phyloP scores from a whole-genome alignment of 2,797 vertebrate genomes.

The Cygnus olor region DNA sequence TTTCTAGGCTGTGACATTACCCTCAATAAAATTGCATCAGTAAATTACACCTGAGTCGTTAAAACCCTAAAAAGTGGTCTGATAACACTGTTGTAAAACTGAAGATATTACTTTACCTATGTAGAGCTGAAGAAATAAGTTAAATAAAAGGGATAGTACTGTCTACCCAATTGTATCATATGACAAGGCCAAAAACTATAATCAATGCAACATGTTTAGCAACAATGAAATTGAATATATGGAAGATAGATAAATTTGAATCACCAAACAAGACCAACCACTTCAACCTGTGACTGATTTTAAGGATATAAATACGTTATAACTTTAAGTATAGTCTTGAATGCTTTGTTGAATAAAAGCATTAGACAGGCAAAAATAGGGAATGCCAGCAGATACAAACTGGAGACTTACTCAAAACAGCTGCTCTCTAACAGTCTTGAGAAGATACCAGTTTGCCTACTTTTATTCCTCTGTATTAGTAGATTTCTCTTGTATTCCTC shows the following conservation, averaged over 20 bases:
- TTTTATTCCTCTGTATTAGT: background rate
- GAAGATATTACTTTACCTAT: background rate
- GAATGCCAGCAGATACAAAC: background rate
- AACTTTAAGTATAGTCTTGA: background rate
- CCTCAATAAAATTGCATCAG: background rate
- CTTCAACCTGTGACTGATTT: background rate
- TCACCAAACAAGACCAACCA: background rate
- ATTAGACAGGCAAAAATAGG: background rate
- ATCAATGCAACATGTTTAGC: background rate
- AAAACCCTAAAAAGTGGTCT: background rate
- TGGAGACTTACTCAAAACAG: background rate
- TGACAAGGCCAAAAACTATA: background rate
- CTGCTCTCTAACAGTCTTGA: background rate
- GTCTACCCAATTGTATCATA: background rate
- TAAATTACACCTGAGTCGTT: background rate
- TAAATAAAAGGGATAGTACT: background rate
- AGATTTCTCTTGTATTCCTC: background rate
- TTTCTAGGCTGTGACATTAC: background rate
- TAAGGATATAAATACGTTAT: background rate
- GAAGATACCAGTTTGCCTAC: background rate
- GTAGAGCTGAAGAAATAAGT: background rate
- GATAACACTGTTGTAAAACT: background rate
- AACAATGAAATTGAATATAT: conserved; percentile 6
- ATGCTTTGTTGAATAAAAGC: background rate
- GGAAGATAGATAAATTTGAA: conserved; percentile 7